Percentiles rank a stretch among this genome's conserved stretches.
Conservation (phyloP, 2,113 vertebrate species). For the Tetrax tetrax region DNA sequence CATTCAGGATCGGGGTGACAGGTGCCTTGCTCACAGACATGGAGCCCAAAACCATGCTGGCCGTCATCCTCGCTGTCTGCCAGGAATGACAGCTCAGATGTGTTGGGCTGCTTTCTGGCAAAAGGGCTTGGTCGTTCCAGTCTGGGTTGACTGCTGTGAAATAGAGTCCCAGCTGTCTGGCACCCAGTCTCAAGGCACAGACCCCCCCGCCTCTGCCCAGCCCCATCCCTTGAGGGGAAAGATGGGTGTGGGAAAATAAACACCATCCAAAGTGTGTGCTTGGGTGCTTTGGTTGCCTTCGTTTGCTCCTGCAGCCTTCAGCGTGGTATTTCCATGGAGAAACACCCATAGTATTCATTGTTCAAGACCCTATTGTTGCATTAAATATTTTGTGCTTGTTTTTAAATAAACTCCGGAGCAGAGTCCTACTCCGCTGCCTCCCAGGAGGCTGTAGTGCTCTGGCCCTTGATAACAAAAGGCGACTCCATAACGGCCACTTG, state of each 20-base stretch:
- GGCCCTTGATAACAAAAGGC: not conserved
- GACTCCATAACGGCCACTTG: not conserved
- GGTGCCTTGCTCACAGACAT: not conserved
- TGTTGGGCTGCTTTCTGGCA: constrained; percentile 34
- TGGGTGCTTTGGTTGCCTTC: not conserved
- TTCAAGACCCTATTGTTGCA: not conserved
- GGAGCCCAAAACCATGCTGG: not conserved
- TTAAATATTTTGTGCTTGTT: not conserved
- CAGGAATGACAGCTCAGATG: not conserved
- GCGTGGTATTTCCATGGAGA: not conserved
- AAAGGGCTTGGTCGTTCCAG: not conserved
- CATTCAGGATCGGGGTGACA: not conserved
- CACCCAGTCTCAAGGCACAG: not conserved
- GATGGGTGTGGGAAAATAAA: constrained; percentile 4
- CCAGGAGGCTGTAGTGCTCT: not conserved
- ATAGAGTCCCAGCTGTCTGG: not conserved
- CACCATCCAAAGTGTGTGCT: not conserved
- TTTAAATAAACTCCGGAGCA: not conserved
- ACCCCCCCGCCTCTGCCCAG: too few species aligned
- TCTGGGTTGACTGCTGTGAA: not conserved
- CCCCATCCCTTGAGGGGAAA: not conserved
- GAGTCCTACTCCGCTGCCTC: not conserved
- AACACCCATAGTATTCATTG: not conserved
- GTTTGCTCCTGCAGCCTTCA: not conserved
- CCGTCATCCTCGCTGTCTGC: not conserved